These are phyloP conservation scores for Rhabdornis inornatus DNA, from an alignment of 2,113 vertebrate species.

Conservation along the genomic window DNA sequence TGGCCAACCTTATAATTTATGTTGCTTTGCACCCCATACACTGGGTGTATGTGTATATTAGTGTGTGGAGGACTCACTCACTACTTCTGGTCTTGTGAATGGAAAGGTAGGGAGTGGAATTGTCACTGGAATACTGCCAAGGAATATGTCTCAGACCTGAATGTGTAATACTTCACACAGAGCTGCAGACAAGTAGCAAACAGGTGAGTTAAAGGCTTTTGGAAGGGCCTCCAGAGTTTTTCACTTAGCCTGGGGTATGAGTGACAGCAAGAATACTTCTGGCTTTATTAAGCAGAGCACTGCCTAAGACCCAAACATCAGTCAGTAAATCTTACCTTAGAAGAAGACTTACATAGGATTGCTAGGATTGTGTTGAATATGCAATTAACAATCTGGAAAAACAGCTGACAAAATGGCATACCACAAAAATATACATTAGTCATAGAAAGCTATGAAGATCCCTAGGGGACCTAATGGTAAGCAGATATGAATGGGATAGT, in stretches of 20 bases:
- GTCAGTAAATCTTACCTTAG: background rate
- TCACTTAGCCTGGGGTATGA: background rate
- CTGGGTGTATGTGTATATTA: too few relatives aligned
- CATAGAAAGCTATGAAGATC: background rate
- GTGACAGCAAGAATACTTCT: background rate
- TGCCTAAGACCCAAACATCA: background rate
- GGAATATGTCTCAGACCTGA: background rate
- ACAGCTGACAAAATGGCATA: background rate
- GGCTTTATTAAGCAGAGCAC: background rate
- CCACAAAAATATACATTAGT: background rate
- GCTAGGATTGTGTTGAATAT: background rate
- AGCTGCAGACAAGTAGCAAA: background rate
- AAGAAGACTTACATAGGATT: background rate
- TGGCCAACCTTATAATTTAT: background rate
- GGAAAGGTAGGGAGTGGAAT: background rate
- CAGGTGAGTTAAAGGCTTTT: background rate
- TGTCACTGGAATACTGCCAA: background rate
- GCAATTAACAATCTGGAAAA: background rate
- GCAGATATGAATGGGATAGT: background rate
- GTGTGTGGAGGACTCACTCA: background rate
- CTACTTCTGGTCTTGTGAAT: background rate
- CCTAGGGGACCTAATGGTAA: background rate
- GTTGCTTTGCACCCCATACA: background rate
- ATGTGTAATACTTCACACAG: background rate
- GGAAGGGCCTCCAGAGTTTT: background rate